A percentile compares a stretch with the other conserved stretches of the same genome.
phyloP scores from a whole-genome alignment of 2,888 invertebrate species.

The Zaprionus lineosus region DNA sequence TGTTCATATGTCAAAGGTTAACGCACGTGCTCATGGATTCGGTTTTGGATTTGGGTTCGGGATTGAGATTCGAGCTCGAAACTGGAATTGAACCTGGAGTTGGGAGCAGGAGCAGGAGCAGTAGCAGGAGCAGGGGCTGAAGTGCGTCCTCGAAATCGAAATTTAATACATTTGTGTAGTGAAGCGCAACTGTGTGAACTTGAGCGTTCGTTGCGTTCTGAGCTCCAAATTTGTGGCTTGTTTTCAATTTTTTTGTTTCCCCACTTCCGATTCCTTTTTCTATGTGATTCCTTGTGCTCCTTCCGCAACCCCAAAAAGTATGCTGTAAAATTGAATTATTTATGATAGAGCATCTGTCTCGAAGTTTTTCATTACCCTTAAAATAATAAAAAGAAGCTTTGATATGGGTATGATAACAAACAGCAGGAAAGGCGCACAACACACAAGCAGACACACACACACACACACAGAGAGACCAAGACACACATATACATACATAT shows the following conservation, averaged over 20 bases:
- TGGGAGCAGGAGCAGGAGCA: no score
- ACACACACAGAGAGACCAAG: no score
- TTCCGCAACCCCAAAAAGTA: slow-evolving; percentile 24
- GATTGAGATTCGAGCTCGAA: slow-evolving; percentile 22
- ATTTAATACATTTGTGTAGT: slow-evolving; percentile 73
- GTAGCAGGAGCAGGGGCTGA: no score
- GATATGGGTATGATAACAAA: slow-evolving; percentile 40
- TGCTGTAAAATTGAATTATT: slow-evolving; percentile 70
- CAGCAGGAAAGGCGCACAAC: slow-evolving; percentile 38
- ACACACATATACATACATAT: background rate
- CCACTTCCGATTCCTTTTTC: slow-evolving; percentile 2
- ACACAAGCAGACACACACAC: slow-evolving; percentile 3
- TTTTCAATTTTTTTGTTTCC: slow-evolving; percentile 17
- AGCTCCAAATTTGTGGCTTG: slow-evolving; percentile 41
- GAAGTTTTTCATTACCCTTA: slow-evolving; percentile 50
- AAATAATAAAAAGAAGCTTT: slow-evolving; percentile 23
- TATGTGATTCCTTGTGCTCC: slow-evolving; percentile 6
- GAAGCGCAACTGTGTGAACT: slow-evolving; percentile 64
- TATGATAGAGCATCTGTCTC: slow-evolving; percentile 52
- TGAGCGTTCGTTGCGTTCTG: slow-evolving; percentile 32
- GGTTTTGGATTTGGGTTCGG: slow-evolving; percentile 44
- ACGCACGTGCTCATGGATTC: slow-evolving; percentile 74
- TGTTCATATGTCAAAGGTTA: slow-evolving; percentile 79
- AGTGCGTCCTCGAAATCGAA: slow-evolving; percentile 59
- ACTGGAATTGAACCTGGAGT: slow-evolving; percentile 2